These are phyloP conservation scores for Semnornis frantzii DNA, from an alignment of 2,113 vertebrate genomes.

Conservation along the genomic window DNA sequence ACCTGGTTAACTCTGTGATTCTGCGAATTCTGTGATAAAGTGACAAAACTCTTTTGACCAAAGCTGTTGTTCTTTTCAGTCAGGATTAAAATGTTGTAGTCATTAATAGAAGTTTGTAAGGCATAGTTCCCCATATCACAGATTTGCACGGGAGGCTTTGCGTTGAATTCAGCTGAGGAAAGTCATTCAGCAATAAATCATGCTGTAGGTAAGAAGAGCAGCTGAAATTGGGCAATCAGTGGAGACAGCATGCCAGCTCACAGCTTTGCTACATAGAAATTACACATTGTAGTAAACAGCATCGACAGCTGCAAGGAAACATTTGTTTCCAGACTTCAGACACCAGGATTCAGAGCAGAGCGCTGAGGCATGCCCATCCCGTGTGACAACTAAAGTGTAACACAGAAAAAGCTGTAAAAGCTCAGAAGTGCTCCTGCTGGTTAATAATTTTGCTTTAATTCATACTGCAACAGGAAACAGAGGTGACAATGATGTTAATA, in stretches of 20 bases:
- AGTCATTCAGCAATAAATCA: neutral
- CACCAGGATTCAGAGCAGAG: neutral
- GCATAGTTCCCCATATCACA: neutral
- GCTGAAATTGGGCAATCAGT: neutral
- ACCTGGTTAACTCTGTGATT: too few relatives aligned
- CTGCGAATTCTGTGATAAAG: neutral
- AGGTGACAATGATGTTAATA: neutral
- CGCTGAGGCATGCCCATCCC: neutral
- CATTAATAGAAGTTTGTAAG: neutral
- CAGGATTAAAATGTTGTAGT: neutral
- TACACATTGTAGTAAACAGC: neutral
- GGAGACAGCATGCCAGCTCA: neutral
- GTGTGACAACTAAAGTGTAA: neutral
- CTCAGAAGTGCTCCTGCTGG: neutral
- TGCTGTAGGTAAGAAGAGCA: neutral
- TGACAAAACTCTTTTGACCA: neutral
- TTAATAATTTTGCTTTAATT: neutral
- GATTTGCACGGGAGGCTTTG: neutral
- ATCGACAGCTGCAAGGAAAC: neutral
- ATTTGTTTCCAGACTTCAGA: neutral
- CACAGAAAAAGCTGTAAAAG: neutral
- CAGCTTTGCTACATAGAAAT: neutral
- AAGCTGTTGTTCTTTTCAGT: neutral
- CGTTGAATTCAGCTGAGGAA: neutral
- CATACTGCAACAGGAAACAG: neutral